Conservation (phyloP, 2,113 vertebrate genomes). For the Xenopus borealis region DNA sequence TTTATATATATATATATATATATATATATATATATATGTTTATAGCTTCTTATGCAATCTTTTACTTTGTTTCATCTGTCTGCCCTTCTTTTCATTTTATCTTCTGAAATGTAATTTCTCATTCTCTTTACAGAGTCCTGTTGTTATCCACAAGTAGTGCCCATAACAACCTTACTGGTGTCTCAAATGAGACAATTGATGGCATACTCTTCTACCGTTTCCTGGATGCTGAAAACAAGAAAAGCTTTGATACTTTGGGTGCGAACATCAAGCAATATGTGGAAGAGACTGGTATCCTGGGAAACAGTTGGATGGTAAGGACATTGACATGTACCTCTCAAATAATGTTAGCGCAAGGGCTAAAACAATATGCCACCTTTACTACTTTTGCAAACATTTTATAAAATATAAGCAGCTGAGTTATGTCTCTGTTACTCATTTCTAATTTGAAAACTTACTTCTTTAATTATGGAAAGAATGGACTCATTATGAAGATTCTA, state of each 20-base stretch:
- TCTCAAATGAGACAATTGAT: not conserved
- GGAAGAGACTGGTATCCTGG: slow-evolving; percentile 3
- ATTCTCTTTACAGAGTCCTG: slow-evolving; percentile 36
- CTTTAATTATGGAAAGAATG: too few species aligned
- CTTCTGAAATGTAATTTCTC: not conserved
- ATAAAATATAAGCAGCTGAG: too few species aligned
- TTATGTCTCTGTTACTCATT: too few species aligned
- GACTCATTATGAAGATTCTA: too few species aligned
- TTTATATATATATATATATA: too few species aligned
- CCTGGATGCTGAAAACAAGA: slow-evolving; percentile 3
- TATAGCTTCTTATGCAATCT: not conserved
- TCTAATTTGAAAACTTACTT: too few species aligned
- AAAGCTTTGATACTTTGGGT: rapidly evolving
- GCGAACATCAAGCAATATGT: slow-evolving; percentile 43
- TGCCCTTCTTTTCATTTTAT: not conserved
- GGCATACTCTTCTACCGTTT: slow-evolving; percentile 51
- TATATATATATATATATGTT: too few species aligned
- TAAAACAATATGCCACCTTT: too few species aligned
- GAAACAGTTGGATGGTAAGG: slow-evolving; percentile 62
- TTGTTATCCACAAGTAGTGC: slow-evolving; percentile 47
- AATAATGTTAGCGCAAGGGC: too few species aligned
- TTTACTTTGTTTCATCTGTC: not conserved
- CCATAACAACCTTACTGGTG: slow-evolving; percentile 22
- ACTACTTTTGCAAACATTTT: too few species aligned
- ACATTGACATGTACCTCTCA: too few species aligned